phyloP scores from a whole-genome alignment of 2,888 invertebrate species.

The Silvanus unidentatus region DNA sequence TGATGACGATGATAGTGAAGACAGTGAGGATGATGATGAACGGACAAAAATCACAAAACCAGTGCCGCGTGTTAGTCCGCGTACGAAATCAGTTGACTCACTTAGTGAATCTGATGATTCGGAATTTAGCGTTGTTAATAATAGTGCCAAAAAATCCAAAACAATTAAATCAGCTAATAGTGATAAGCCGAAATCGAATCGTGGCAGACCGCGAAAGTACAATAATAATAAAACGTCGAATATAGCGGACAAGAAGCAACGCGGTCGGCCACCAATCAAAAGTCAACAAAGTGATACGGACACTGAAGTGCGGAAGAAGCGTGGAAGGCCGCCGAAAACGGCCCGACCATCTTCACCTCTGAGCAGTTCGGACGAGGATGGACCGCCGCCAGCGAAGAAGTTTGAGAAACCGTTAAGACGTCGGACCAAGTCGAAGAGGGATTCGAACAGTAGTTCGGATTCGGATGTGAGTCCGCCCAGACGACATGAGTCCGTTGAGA shows the following conservation, averaged over 20 bases:
- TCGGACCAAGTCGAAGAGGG: conserved; percentile 28
- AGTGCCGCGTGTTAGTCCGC: conserved; percentile 38
- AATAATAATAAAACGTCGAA: conserved; percentile 16
- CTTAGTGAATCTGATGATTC: conserved; percentile 40
- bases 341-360: conserved; percentile 28
- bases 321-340: conserved; percentile 39
- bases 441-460: conserved; percentile 30
- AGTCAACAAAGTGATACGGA: conserved; percentile 21
- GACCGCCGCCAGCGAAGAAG: conserved; percentile 28
- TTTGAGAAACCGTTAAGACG: conserved; percentile 30
- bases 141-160: conserved; percentile 13
- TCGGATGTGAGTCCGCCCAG: conserved; percentile 23
- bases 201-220: conserved; percentile 27
- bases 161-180: conserved; percentile 6
- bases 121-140: conserved; percentile 13
- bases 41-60: conserved; percentile 29
- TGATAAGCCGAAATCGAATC: conserved; percentile 35
- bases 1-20: conserved; percentile 40
- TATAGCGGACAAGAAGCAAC: conserved; percentile 26
- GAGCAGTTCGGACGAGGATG: conserved; percentile 44
- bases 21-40: conserved; percentile 19
- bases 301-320: conserved; percentile 30
- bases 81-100: conserved; percentile 39
- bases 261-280: conserved; percentile 30
- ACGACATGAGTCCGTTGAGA: conserved; percentile 19